Conservation (phyloP, 1,140 invertebrate species). For the Caerostris extrusa region DNA sequence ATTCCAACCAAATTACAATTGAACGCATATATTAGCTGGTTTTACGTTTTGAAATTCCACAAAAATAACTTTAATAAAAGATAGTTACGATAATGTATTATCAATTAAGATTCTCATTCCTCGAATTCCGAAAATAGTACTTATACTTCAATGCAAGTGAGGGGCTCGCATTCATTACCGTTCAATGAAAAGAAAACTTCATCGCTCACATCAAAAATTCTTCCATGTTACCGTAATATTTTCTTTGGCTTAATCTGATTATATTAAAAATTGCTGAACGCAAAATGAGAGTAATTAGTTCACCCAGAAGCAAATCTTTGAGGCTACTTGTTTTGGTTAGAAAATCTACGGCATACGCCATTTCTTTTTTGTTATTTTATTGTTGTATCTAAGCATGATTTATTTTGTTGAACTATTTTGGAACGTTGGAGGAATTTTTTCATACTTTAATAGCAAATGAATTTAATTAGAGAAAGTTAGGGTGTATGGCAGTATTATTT, state of each 20-base stretch:
- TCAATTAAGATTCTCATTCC: too few relatives aligned
- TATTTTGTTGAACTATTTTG: conserved; percentile 52
- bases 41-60: too few relatives aligned
- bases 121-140: too few relatives aligned
- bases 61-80: too few relatives aligned
- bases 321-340: background rate
- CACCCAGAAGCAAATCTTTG: background rate
- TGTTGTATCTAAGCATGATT: conserved; percentile 21
- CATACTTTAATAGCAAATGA: background rate
- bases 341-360: background rate
- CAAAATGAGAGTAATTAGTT: conserved; percentile 65
- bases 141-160: too few relatives aligned
- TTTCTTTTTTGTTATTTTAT: background rate
- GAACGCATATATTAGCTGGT: too few relatives aligned
- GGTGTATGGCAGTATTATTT: background rate
- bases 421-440: background rate
- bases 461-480: conserved; percentile 43
- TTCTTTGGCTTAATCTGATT: conserved; percentile 50
- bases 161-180: background rate
- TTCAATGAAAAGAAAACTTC: background rate
- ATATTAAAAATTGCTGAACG: conserved; percentile 50
- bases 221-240: conserved; percentile 17
- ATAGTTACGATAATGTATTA: too few relatives aligned
- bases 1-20: too few relatives aligned
- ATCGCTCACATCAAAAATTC: background rate